A percentile compares a stretch with the other conserved stretches of the same genome.
phyloP scores from a whole-genome alignment of 2,113 vertebrate genomes.

The Carassius carassius region DNA sequence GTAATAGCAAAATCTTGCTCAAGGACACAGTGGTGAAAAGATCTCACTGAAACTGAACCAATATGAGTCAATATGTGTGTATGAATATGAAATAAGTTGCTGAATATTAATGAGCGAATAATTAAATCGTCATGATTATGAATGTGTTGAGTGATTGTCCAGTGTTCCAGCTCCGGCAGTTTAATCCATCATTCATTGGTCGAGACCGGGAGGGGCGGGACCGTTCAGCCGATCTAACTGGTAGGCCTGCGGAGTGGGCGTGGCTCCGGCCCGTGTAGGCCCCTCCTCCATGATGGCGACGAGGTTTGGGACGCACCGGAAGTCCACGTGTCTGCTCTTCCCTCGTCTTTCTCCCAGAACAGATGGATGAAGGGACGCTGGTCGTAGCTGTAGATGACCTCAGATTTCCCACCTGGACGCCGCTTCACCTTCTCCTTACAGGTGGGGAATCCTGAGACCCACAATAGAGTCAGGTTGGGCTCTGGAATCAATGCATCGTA shows the following conservation, averaged over 20 bases:
- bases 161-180: background rate
- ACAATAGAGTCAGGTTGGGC: too few relatives aligned
- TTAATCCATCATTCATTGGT: background rate
- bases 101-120: background rate
- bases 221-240: slow-evolving; percentile 80
- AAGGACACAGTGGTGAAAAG: background rate
- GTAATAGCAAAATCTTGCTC: background rate
- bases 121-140: background rate
- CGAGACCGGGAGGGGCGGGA: background rate
- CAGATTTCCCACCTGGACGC: slow-evolving; percentile 89
- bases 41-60: background rate
- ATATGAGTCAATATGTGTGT: background rate
- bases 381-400: slow-evolving; percentile 98
- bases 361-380: slow-evolving; percentile 96
- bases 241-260: slow-evolving; percentile 91
- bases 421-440: slow-evolving; percentile 99
- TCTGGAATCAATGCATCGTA: background rate
- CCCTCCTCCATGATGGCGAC: slow-evolving; percentile 90
- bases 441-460: slow-evolving; percentile 86
- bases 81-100: background rate
- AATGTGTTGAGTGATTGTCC: background rate
- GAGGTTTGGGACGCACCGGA: slow-evolving; percentile 95
- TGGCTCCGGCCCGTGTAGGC: slow-evolving; percentile 88
- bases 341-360: slow-evolving; percentile 99
- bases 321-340: slow-evolving; percentile 96